These are phyloP conservation scores for Tychaedon coryphoeus DNA, from an alignment of 2,113 vertebrate species.

Conservation along the genomic window DNA sequence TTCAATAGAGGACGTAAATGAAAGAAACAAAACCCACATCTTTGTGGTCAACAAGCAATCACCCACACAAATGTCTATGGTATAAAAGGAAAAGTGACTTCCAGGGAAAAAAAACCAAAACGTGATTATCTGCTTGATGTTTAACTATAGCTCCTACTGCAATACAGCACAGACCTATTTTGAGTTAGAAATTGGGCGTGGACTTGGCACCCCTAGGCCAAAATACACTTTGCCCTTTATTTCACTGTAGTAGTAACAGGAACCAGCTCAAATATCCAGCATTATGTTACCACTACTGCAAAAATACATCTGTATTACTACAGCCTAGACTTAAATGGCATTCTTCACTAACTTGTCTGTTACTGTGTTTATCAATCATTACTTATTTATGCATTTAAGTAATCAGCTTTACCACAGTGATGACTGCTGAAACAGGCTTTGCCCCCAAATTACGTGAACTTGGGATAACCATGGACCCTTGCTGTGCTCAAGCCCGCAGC, in stretches of 20 bases:
- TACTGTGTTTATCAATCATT: not conserved
- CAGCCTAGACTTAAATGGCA: not conserved
- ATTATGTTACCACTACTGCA: not conserved
- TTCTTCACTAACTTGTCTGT: not conserved
- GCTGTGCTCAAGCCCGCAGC: not conserved
- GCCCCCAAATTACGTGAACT: not conserved
- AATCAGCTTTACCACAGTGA: not conserved
- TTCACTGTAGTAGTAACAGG: not conserved
- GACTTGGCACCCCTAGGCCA: not conserved
- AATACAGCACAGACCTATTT: not conserved
- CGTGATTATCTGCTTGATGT: not conserved
- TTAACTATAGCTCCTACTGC: not conserved
- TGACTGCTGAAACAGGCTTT: not conserved
- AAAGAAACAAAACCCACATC: not conserved
- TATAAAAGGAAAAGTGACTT: not conserved
- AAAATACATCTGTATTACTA: not conserved
- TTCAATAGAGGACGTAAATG: not conserved
- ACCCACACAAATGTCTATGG: not conserved
- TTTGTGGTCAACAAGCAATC: not conserved
- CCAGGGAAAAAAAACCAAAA: not conserved
- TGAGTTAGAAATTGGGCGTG: not conserved
- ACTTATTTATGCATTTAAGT: not conserved
- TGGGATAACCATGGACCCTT: not conserved
- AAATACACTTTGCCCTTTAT: not conserved
- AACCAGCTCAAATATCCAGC: not conserved